Percentiles rank a stretch among this genome's conserved stretches.
Conservation (phyloP, 2,888 invertebrate species). For the Trachelus tabidus region DNA sequence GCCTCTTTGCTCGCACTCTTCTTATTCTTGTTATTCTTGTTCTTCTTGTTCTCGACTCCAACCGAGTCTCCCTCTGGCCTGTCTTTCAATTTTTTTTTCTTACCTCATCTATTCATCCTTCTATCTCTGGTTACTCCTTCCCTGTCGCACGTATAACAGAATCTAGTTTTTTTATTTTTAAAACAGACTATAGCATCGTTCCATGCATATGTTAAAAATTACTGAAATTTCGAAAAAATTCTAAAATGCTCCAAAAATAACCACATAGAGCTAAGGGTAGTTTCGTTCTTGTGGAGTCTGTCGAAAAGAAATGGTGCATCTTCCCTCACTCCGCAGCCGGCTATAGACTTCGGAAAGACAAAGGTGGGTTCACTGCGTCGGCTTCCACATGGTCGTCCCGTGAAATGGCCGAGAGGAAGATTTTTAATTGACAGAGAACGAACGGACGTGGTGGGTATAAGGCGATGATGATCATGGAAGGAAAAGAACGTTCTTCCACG, state of each 20-base stretch:
- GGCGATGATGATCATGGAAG: conserved; percentile 13
- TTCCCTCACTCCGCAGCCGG: neutral
- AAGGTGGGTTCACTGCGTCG: neutral
- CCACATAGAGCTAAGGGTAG: neutral
- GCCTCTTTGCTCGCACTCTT: conserved; percentile 5
- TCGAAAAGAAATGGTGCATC: neutral
- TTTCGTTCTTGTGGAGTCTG: neutral
- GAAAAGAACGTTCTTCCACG: conserved; percentile 34
- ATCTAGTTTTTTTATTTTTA: neutral
- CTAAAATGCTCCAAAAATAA: neutral
- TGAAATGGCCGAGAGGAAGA: conserved; percentile 51
- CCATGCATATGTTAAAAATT: neutral
- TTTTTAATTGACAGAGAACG: conserved; percentile 44
- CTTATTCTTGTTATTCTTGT: conserved; percentile 10
- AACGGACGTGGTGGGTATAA: conserved; percentile 20
- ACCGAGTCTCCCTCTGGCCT: neutral
- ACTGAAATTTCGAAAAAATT: neutral
- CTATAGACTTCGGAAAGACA: neutral
- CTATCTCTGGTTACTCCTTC: neutral
- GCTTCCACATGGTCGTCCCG: conserved; percentile 25
- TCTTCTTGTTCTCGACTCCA: conserved; percentile 1
- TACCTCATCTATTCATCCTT: neutral
- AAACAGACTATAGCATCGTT: neutral
- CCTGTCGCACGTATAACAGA: neutral
- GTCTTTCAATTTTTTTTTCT: neutral